Percentiles rank a stretch among this genome's conserved stretches.
Conservation (phyloP, 2,888 invertebrate species). For the Willowsia nigromaculata region DNA sequence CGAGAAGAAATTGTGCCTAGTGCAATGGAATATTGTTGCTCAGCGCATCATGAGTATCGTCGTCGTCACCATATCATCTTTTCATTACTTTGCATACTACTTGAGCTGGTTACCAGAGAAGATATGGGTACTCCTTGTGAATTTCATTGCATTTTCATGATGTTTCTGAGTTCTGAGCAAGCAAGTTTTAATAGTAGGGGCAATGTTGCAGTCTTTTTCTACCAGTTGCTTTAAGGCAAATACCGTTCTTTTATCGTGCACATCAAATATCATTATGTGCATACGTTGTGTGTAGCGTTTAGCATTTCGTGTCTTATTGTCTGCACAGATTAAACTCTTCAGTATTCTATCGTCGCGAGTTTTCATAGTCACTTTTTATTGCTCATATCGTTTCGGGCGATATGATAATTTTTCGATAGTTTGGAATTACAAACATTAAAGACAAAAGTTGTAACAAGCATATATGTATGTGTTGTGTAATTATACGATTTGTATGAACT, state of each 20-base stretch:
- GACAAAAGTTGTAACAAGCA: too few relatives aligned
- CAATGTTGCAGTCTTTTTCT: not conserved
- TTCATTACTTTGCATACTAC: conserved; percentile 1
- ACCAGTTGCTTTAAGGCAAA: conserved; percentile 33
- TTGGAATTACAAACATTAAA: too few relatives aligned
- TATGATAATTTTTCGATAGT: not conserved
- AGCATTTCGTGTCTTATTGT: too few relatives aligned
- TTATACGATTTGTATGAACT: too few relatives aligned
- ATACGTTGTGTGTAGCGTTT: too few relatives aligned
- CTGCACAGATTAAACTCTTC: not conserved
- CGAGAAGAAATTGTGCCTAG: not conserved
- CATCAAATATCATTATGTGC: not conserved
- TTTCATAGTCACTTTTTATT: conserved; percentile 14
- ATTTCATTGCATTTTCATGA: not conserved
- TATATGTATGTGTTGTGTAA: too few relatives aligned
- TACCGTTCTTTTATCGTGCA: conserved; percentile 15
- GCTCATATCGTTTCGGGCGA: conserved; percentile 3
- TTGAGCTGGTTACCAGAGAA: not conserved
- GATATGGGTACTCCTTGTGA: not conserved
- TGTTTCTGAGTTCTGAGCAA: not conserved
- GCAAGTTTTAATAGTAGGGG: conserved; percentile 19
- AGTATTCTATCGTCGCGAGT: not conserved
- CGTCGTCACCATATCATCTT: not conserved
- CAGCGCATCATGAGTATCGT: not conserved
- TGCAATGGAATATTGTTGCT: conserved; percentile 5